Base-by-base conservation (phyloP, 2,797 vertebrate genomes). In the Hoplostethus atlanticus region DNA sequence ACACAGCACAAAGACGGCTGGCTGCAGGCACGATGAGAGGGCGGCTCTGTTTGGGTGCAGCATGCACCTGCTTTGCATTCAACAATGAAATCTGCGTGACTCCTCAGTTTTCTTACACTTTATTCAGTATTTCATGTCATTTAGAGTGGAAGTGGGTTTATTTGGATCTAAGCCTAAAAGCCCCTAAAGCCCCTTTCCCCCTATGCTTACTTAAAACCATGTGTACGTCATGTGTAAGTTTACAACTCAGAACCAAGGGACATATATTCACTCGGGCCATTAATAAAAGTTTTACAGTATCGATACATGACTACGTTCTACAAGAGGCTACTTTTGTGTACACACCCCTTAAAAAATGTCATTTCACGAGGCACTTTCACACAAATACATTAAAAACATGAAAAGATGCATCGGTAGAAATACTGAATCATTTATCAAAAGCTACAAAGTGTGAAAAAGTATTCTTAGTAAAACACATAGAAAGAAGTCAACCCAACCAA, bases 11-110 rank as follows among this genome's bases (percentile, higher is more conserved):
- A 69, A 75, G 65, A 60, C 25, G 28, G 3, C 34, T 60, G 62
- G n/a, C n/a, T 16, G 5, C 36, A 54, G 59, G 61, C 36, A 60
- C 21, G 47, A 25, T 46, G 40, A 21, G 38, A 62, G 60, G 69
- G 16, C 9, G 46, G 68, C 61, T 34, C 21, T 68, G 69, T 73
- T 21, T 34, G 57, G 58, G 61, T 63, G 64, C 64, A 59, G 53
- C 62, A 48, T 47, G 71, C 83, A 79, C 70, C 80, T 81, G 83
- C 87, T 79, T 76, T 2, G 36, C 4, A 1, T 52, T 0, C 31
- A 46, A 73, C 57, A 73, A 60, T 51, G 7, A 64, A 51, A 64
- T 28, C 28, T 66, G 61, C 25, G 10, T 9, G n/a, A 74, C 11
- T 11, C 68, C 3, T 28, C 36, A 34, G 6, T 3, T 47, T 48